Percentiles rank a stretch among this genome's conserved stretches.
phyloP scores from a whole-genome alignment of 2,797 vertebrate genomes.

The Hemitrygon akajei region DNA sequence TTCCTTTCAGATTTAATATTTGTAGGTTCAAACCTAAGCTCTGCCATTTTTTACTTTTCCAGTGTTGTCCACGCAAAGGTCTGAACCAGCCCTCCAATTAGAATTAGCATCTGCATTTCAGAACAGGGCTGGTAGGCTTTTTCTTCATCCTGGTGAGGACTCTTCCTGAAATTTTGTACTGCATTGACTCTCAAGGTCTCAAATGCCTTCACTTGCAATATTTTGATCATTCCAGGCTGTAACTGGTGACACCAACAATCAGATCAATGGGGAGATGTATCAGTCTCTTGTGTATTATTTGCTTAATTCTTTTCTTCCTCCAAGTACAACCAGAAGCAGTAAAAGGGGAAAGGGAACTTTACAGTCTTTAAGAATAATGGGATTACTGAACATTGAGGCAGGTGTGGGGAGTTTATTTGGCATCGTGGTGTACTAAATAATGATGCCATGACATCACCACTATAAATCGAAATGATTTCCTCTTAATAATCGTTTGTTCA shows the following conservation, averaged over 20 bases:
- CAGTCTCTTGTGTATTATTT: neutral
- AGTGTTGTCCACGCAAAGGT: neutral
- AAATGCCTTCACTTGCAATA: neutral
- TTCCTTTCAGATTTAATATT: neutral
- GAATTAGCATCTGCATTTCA: neutral
- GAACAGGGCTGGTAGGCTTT: neutral
- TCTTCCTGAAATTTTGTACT: neutral
- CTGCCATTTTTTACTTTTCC: neutral
- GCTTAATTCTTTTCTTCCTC: neutral
- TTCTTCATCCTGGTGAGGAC: neutral
- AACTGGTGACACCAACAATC: neutral
- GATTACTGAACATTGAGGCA: neutral
- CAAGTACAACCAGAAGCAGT: neutral
- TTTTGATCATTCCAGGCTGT: neutral
- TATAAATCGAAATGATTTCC: neutral
- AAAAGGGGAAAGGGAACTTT: neutral
- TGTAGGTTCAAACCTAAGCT: neutral
- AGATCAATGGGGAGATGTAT: neutral
- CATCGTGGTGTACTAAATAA: neutral
- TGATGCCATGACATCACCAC: neutral
- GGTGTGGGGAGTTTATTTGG: neutral
- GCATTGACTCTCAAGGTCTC: neutral
- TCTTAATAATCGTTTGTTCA: neutral
- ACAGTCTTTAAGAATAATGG: neutral
- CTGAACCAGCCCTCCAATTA: too few species aligned